Conservation (phyloP, 2,113 vertebrate species). For the Rhegmatorhina hoffmannsi region DNA sequence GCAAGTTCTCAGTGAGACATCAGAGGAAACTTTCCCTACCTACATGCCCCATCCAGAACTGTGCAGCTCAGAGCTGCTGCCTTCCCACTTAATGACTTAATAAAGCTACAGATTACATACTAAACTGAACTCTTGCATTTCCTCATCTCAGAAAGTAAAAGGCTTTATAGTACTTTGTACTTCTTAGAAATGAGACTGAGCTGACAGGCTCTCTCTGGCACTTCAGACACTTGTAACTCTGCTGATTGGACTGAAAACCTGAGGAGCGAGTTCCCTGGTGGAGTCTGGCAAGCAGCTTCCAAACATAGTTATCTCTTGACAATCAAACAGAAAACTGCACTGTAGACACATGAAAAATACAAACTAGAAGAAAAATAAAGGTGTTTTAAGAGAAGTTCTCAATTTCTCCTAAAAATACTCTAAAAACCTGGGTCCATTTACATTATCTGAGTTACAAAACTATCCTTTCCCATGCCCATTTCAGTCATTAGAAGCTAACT, state of each 20-base stretch:
- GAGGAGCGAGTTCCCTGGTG: background rate
- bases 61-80: background rate
- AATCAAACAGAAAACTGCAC: background rate
- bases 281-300: background rate
- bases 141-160: background rate
- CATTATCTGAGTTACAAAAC: background rate
- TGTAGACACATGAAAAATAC: background rate
- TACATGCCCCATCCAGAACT: background rate
- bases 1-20: too few relatives aligned
- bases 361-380: background rate
- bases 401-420: background rate
- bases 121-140: background rate
- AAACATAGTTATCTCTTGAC: background rate
- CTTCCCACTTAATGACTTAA: background rate
- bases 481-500: background rate
- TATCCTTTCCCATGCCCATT: background rate
- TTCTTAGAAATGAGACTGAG: background rate
- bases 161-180: background rate
- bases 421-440: background rate
- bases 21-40: background rate
- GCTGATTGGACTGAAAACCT: background rate
- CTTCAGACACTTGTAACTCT: background rate
- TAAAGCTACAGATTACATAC: background rate
- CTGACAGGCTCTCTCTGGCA: background rate
- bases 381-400: background rate